Evolutionary conservation across 2,888 invertebrate genomes (phyloP), one percentile per base, ranked within the genome.

Genomic region (Danaus chrysippus): DNA sequence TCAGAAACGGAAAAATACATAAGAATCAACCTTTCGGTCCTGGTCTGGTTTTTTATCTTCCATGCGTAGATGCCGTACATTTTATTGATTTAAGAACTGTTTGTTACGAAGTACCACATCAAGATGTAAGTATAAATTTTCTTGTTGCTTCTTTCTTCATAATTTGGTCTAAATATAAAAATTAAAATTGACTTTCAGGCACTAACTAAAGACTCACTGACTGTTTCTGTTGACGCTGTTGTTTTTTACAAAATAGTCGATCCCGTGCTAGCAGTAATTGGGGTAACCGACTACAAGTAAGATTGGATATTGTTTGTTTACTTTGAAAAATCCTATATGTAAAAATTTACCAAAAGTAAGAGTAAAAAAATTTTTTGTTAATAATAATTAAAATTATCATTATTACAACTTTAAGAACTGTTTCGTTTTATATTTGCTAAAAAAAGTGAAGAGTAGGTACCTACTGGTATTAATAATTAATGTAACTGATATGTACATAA

Each of bases 61-160:
- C 98, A 0, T 98, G 98, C 84, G 94, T 98, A 61, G 98, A 97
- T 81, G 93, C 93, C 62, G 95, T 97, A 77, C 94, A 95, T 59
- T 96, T 94, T 79, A 95, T 97, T 43, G 98, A 98, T 83, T 90
- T 98, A 61, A 93, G 98, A 67, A 97, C 97, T 1, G 94, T 96
- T 1, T 96, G 96, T 3, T 97, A 98, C 80, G 96, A 96, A 84
- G 97, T 98, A 11, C 97, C 97, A 42, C 96, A 97, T 0, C 98
- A 98, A 91, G 98, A 98, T 92, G 96, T 97, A 82, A 72, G n/a
- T 42, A 15, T 34, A 42, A 9, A 8, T 19, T 41, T 42, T 41
- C 17, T 44, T 46, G 9, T 17, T 12, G n/a, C 9, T 54, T 49
- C 44, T 55, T 46, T 10, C 10, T 13, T 42, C 11, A 23, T 19